phyloP scores from a whole-genome alignment of 2,888 invertebrate species.

The Hirtodrosophila duncani region DNA sequence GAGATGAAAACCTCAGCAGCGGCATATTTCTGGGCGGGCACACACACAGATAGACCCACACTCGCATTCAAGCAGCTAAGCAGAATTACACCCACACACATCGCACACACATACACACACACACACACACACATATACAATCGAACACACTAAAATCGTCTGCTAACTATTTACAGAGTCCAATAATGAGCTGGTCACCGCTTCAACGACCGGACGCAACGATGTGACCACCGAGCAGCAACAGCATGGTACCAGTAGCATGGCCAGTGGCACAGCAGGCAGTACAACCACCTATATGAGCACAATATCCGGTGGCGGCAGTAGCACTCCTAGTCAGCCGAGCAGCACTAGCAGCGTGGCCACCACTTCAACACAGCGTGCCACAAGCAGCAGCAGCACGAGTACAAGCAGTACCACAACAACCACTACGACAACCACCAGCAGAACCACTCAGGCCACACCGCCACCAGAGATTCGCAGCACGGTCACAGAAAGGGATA shows the following conservation, averaged over 20 bases:
- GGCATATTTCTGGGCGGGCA: constrained; percentile 33
- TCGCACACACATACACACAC: constrained; percentile 9
- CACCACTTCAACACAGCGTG: constrained; percentile 49
- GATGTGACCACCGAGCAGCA: constrained; percentile 79
- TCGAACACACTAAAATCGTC: constrained; percentile 36
- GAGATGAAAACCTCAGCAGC: constrained; percentile 37
- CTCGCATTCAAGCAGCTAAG: no score
- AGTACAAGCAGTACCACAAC: constrained; percentile 55
- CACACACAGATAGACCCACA: no score
- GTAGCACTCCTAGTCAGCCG: constrained; percentile 28
- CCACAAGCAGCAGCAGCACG: constrained; percentile 44
- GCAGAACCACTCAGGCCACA: constrained; percentile 67
- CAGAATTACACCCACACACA: no score
- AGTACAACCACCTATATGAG: constrained; percentile 47
- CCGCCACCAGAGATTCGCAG: constrained; percentile 72
- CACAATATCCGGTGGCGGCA: constrained; percentile 42
- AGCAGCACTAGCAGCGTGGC: constrained; percentile 40
- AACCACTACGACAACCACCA: constrained; percentile 56
- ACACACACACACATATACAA: constrained; percentile 6
- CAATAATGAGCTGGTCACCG: constrained; percentile 65
- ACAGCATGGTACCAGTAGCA: constrained; percentile 76
- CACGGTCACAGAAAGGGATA: constrained; percentile 74
- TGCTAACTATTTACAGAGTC: constrained; percentile 66
- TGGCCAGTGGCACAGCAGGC: constrained; percentile 36
- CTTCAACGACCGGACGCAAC: constrained; percentile 67